Conservation (phyloP, 2,888 invertebrate species). For the Desoria tigrina region DNA sequence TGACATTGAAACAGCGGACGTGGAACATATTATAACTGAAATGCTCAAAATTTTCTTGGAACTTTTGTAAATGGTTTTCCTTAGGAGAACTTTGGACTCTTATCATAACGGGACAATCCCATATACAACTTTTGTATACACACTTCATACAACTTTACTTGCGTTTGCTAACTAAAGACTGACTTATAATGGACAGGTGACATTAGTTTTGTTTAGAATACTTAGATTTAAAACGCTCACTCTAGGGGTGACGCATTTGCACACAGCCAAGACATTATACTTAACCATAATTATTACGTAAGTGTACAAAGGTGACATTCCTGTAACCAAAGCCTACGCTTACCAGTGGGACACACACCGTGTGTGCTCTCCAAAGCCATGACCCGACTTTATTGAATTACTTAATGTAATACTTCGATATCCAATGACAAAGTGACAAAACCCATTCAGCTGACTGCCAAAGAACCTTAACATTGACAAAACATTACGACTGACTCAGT, state of each 20-base stretch:
- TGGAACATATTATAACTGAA: constrained; percentile 28
- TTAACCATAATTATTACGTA: constrained; percentile 29
- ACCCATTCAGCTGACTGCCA: constrained; percentile 43
- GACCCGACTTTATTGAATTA: constrained; percentile 36
- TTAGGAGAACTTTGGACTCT: constrained; percentile 29
- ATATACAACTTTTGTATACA: constrained; percentile 46
- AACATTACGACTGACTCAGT: background rate
- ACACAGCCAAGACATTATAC: constrained; percentile 31
- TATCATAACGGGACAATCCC: constrained; percentile 30
- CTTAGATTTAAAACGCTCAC: constrained; percentile 33
- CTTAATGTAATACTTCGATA: constrained; percentile 1
- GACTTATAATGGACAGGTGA: constrained; percentile 52
- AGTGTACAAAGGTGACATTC: constrained; percentile 44
- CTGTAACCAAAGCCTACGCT: constrained; percentile 50
- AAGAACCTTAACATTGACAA: constrained; percentile 31
- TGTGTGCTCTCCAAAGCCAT: constrained; percentile 37
- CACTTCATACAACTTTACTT: constrained; percentile 53
- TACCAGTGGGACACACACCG: constrained; percentile 33
- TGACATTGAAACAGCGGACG: constrained; percentile 36
- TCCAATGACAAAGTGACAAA: background rate
- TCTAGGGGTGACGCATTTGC: constrained; percentile 40
- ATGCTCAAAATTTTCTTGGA: constrained; percentile 35
- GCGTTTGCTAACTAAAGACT: constrained; percentile 54
- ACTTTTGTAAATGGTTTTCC: constrained; percentile 40
- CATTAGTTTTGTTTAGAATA: constrained; percentile 40